phyloP scores from a whole-genome alignment of 2,797 vertebrate genomes.

The Scolopax bukidnonensis region DNA sequence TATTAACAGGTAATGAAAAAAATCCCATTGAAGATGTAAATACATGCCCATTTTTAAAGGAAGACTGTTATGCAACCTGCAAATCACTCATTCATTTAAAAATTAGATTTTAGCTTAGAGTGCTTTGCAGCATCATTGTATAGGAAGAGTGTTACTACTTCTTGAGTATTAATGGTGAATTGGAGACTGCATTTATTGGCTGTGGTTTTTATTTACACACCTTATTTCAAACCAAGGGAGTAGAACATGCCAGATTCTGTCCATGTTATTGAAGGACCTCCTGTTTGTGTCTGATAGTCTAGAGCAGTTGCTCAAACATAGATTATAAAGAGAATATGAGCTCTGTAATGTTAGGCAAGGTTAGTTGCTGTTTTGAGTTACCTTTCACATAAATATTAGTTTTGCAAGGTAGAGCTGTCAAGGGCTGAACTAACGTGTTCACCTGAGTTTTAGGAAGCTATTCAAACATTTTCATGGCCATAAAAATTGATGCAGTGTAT shows the following conservation, averaged over 20 bases:
- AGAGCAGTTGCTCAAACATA: not conserved
- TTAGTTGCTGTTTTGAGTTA: not conserved
- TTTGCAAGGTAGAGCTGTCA: not conserved
- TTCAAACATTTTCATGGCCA: not conserved
- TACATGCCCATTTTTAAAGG: not conserved
- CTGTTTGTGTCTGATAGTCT: constrained; percentile 7
- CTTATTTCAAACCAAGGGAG: not conserved
- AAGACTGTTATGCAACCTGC: not conserved
- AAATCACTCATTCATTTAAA: not conserved
- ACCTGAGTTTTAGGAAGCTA: not conserved
- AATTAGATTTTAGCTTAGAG: not conserved
- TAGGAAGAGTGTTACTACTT: not conserved
- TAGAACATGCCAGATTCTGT: not conserved
- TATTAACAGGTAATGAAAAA: not conserved
- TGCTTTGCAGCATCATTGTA: not conserved
- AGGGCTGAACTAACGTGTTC: not conserved
- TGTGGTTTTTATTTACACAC: not conserved
- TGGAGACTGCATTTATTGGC: not conserved
- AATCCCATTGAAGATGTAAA: not conserved
- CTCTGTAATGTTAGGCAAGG: not conserved
- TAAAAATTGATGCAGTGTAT: not conserved
- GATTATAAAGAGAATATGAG: not conserved
- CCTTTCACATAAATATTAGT: not conserved
- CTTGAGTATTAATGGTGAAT: not conserved
- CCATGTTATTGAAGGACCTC: not conserved